Conservation (phyloP, 2,888 invertebrate genomes). For the Bellardia pandia region DNA sequence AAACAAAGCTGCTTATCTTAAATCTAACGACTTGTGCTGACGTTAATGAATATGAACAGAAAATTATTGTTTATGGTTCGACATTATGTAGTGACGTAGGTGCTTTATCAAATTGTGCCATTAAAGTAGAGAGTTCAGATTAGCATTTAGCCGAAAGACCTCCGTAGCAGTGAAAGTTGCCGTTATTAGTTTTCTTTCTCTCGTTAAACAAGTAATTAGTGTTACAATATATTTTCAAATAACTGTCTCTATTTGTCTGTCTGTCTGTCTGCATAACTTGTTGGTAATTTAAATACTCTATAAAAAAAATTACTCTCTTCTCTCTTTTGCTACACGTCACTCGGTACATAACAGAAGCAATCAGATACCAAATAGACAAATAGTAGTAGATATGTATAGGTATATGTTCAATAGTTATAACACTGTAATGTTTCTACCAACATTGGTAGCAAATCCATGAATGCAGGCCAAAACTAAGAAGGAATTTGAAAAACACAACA, state of each 20-base stretch:
- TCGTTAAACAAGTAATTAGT: not conserved
- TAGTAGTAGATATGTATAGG: not conserved
- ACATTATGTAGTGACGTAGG: too few species aligned
- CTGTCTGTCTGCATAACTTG: conserved; percentile 66
- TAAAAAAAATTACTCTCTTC: not conserved
- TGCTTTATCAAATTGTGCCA: too few species aligned
- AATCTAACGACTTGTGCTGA: too few species aligned
- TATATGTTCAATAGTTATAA: not conserved
- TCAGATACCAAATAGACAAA: conserved; percentile 40
- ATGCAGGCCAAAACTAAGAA: conserved; percentile 28
- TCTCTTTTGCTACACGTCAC: conserved; percentile 33
- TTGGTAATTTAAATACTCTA: conserved; percentile 26
- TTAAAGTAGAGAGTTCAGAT: too few species aligned
- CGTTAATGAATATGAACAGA: too few species aligned
- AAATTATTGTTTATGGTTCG: too few species aligned
- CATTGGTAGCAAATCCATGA: conserved; percentile 55
- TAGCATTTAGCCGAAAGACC: too few species aligned
- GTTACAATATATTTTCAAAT: not conserved
- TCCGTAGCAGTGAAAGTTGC: too few species aligned
- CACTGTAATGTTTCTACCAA: conserved; percentile 53
- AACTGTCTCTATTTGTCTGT: conserved; percentile 36
- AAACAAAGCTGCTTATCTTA: too few species aligned
- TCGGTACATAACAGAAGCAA: conserved; percentile 6
- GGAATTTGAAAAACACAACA: conserved; percentile 18
- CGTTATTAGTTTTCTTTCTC: too few species aligned